Conservation (phyloP, 2,113 vertebrate species). For the Okapia johnstoni region DNA sequence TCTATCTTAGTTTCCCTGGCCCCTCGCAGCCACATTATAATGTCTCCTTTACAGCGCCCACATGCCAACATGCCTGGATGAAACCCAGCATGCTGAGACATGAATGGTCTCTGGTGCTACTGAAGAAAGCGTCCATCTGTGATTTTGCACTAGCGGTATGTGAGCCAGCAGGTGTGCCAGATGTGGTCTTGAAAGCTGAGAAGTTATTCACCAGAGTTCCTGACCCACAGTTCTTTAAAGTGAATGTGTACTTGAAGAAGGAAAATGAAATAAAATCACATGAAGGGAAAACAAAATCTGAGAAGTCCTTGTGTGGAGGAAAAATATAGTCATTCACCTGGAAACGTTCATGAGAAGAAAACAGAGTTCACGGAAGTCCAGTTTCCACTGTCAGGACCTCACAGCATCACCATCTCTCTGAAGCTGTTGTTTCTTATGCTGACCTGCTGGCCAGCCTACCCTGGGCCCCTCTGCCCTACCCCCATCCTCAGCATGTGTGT, state of each 20-base stretch:
- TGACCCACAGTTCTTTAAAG: background rate
- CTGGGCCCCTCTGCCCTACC: background rate
- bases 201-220: background rate
- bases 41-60: background rate
- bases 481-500: background rate
- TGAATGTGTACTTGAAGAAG: background rate
- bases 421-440: background rate
- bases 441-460: background rate
- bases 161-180: too few relatives aligned
- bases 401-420: fast-evolving
- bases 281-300: background rate
- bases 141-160: fast-evolving
- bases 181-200: background rate
- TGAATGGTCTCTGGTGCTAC: background rate
- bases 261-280: background rate
- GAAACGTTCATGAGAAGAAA: background rate
- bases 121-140: background rate
- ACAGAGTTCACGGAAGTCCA: fast-evolving
- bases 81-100: background rate
- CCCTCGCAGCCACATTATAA: background rate
- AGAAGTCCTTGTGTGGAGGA: background rate
- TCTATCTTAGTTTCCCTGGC: background rate
- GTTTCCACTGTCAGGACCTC: background rate
- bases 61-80: too few relatives aligned
- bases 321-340: background rate